Conservation (phyloP, 2,888 invertebrate species). For the Synergus japonicus region DNA sequence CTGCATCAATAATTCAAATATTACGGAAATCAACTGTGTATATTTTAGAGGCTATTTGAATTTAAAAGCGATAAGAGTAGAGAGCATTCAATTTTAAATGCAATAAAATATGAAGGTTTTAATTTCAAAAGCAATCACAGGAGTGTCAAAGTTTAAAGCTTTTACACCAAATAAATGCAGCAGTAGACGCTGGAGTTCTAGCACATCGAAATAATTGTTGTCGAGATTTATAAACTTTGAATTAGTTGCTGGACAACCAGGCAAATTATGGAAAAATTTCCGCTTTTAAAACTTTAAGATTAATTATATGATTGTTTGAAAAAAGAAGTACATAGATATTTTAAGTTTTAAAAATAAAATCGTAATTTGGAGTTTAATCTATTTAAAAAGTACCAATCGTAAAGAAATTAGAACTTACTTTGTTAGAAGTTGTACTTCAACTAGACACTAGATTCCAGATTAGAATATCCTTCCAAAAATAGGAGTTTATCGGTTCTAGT, state of each 20-base stretch:
- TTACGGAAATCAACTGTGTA: not conserved
- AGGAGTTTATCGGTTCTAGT: conserved; percentile 3
- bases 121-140: not conserved
- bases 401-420: not conserved
- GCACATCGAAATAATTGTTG: not conserved
- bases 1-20: conserved; percentile 16
- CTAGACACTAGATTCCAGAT: conserved; percentile 9
- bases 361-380: too few relatives aligned
- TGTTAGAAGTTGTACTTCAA: not conserved
- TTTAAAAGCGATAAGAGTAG: not conserved
- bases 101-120: not conserved
- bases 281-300: too few relatives aligned
- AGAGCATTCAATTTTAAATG: not conserved
- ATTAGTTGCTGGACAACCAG: too few relatives aligned
- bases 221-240: not conserved
- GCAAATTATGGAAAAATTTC: too few relatives aligned
- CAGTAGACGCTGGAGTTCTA: not conserved
- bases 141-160: not conserved
- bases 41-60: not conserved
- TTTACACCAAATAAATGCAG: not conserved
- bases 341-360: too few relatives aligned
- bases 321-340: too few relatives aligned
- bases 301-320: too few relatives aligned
- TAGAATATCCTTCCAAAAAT: conserved; percentile 17
- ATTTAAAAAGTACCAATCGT: too few relatives aligned